phyloP scores from a whole-genome alignment of 2,888 invertebrate genomes.

The Stramonita haemastoma region DNA sequence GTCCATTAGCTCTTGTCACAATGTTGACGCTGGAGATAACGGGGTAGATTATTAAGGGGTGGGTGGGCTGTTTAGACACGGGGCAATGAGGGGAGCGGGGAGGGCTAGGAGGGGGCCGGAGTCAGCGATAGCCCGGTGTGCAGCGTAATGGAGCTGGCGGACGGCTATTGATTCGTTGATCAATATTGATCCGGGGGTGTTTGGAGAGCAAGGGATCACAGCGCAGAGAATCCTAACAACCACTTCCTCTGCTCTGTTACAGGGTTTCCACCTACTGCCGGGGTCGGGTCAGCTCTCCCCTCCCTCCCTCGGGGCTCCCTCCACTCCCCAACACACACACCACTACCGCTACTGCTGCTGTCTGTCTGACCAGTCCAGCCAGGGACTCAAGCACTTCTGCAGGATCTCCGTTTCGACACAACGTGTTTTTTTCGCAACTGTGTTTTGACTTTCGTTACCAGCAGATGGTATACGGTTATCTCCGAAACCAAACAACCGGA shows the following conservation, averaged over 20 bases:
- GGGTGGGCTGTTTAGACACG: constrained; percentile 25
- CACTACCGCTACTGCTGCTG: background rate
- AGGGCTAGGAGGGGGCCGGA: constrained; percentile 13
- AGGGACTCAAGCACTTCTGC: background rate
- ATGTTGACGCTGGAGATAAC: constrained; percentile 16
- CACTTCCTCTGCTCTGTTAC: constrained; percentile 32
- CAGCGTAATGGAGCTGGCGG: background rate
- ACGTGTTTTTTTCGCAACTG: background rate
- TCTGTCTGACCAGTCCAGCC: background rate
- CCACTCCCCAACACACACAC: background rate
- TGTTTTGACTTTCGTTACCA: background rate
- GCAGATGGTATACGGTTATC: too few relatives aligned
- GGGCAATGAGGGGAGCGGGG: constrained; percentile 20
- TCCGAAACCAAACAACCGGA: too few relatives aligned
- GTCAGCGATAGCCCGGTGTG: constrained; percentile 18
- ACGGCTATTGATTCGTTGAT: background rate
- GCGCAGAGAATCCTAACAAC: constrained; percentile 20
- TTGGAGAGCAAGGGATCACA: constrained; percentile 26
- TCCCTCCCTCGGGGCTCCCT: background rate
- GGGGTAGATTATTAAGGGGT: background rate
- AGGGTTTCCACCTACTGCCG: background rate
- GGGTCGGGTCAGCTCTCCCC: background rate
- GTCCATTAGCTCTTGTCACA: constrained; percentile 23
- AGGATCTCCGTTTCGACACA: background rate
- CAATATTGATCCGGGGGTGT: constrained; percentile 31